Evolutionary conservation across 2,113 vertebrate species (phyloP), one percentile per base, ranked within the genome.

Genomic region (Trinectes maculatus): DNA sequence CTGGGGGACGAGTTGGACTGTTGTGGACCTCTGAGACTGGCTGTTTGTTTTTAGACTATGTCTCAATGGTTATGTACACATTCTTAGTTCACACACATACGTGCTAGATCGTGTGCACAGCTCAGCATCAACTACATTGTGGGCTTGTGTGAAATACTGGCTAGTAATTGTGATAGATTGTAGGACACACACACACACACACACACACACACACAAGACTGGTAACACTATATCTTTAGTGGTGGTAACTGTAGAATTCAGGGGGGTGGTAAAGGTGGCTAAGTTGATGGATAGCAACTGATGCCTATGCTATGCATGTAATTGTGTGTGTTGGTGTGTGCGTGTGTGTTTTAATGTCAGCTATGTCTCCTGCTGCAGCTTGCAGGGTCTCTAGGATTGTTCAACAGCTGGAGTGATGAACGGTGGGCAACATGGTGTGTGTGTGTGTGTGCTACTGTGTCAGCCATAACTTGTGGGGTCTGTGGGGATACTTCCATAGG

Each of bases 401-500:
- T 83, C 34, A 57, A 22, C 21, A 48, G 54, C 55, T 12, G n/a
- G 13, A 73, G 49, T 79, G 73, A 83, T 86, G 42, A 68, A 84
- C 69, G 53, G 71, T 44, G 57, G 55, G 63, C 15, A n/a, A 43
- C 13, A 21, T 6, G 8, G 56, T 69, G 60, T 66, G 4, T 55
- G 46, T 58, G 16, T 29, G 48, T 48, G 22, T 55, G 46, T 29
- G 43, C n/a, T n/a, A n/a, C n/a, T 56, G 74, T 61, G 68, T 74
- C 66, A 74, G 69, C 31, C 73, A 54, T 84, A 82, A 78, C 39
- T 76, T 76, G 71, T 68, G 63, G 67, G 71, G 74, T 74, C 66
- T 65, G n/a, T 33, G 61, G 44, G 37, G 67, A 65, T 83, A 79
- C 79, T 75, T 69, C 73, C 62, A 73, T 47, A 48, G 65, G 16